Conservation (phyloP, 2,113 vertebrate genomes). For the Carlito syrichta region DNA sequence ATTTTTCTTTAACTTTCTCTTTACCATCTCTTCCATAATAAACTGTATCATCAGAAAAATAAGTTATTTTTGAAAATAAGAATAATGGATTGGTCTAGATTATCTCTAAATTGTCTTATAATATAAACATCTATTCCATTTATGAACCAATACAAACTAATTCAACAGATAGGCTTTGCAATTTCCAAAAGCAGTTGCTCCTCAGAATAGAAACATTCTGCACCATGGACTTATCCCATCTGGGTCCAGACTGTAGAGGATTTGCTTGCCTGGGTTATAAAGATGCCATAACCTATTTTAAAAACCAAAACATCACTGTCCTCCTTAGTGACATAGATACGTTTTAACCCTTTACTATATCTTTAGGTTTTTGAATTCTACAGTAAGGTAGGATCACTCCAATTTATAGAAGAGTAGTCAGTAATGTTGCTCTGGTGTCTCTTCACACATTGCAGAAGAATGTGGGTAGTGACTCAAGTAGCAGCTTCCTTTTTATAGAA, state of each 20-base stretch:
- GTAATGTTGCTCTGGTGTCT: background rate
- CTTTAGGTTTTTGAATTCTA: background rate
- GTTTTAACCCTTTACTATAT: background rate
- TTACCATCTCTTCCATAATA: background rate
- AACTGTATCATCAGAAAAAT: background rate
- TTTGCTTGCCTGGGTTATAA: accelerated
- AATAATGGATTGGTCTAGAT: background rate
- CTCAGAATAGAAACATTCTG: background rate
- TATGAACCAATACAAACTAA: background rate
- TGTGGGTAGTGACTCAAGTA: background rate
- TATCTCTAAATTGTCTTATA: background rate
- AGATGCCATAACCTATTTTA: background rate
- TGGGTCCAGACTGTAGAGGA: background rate
- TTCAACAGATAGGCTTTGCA: background rate
- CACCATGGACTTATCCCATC: background rate
- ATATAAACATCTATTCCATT: background rate
- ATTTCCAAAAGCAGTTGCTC: background rate
- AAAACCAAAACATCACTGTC: background rate
- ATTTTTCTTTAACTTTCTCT: background rate
- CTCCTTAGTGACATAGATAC: background rate
- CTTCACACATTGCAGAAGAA: background rate
- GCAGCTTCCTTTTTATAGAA: background rate
- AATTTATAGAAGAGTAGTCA: background rate
- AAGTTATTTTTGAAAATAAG: slow-evolving; percentile 1
- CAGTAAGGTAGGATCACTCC: background rate